Percentiles rank a stretch among this genome's conserved stretches.
Conservation (phyloP, 2,113 vertebrate genomes). For the Eulacestoma nigropectus region DNA sequence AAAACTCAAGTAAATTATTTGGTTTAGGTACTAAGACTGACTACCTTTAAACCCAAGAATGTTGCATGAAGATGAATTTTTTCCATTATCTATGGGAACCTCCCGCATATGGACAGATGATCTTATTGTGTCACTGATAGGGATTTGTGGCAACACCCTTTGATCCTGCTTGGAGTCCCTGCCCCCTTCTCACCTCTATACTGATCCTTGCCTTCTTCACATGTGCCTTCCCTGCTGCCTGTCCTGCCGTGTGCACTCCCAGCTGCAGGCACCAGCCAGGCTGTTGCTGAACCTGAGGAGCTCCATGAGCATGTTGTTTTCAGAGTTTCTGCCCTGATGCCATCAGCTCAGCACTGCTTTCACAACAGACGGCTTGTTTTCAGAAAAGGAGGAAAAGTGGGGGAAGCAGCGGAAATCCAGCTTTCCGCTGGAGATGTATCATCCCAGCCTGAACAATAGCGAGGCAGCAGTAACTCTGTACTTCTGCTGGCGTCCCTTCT, state of each 20-base stretch:
- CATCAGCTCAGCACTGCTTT: neutral
- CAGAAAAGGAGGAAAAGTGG: neutral
- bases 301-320: fast-evolving
- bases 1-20: neutral
- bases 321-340: neutral
- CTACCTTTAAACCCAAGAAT: neutral
- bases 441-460: neutral
- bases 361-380: neutral
- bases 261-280: neutral
- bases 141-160: neutral
- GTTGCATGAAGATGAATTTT: neutral
- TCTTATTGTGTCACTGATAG: neutral
- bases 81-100: neutral
- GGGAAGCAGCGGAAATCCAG: neutral
- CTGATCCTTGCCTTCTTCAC: neutral
- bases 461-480: fast-evolving
- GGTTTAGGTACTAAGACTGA: neutral
- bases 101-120: neutral
- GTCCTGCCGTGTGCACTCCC: neutral
- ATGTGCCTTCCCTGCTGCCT: neutral
- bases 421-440: neutral
- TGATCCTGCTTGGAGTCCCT: neutral
- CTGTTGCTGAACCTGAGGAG: neutral
- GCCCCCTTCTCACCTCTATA: neutral
- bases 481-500: fast-evolving